Base-by-base conservation (phyloP, 2,113 vertebrate genomes). In the Lepus americanus region DNA sequence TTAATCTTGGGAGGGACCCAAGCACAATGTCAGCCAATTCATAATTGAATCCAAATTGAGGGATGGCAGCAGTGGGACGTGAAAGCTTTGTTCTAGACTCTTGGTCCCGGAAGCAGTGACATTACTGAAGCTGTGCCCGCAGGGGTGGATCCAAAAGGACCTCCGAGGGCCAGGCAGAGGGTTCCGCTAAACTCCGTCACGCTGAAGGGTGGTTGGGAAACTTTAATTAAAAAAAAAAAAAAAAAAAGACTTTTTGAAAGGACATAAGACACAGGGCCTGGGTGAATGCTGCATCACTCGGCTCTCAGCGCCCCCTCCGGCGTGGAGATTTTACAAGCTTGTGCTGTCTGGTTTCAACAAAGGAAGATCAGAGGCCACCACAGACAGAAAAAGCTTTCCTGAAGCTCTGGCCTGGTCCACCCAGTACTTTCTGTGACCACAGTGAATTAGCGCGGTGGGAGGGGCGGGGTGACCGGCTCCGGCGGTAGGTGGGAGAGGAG, bases 1-100 rank as follows among this genome's bases (percentile, higher is more conserved):
- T 83, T 92, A 77, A 85, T 76, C 31, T 97, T 97, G 94, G 90
- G 93, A 86, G 90, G 70, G 67, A 92, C 86, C 74, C 92, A 84
- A 94, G 74, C 78, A 87, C 86, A 83, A 5, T 23, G 27, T 63
- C 84, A 73, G 82, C 87, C 92, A 94, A 11, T 91, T 87, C 83
- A 72, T 96, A 83, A 76, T 59, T 92, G 79, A 96, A 31, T 85
- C 70, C 70, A 72, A 92, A 87, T 93, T 59, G 31, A 33, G 44
- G n/a, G 13, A 9, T 6, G 67, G 33, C 17, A 12, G 13, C 44
- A 87, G 93, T 20, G 77, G 53, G 86, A 87, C 78, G 33, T 22
- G 39, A 86, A 85, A 55, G 88, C 74, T 69, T 27, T 53, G 0
- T 31, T 70, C 64, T 22, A 3, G 44, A 29, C 77, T 94, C 63